Percentiles rank a stretch among this genome's conserved stretches.
Conservation (phyloP, 2,797 vertebrate genomes). For the Otolemur crassicaudatus region DNA sequence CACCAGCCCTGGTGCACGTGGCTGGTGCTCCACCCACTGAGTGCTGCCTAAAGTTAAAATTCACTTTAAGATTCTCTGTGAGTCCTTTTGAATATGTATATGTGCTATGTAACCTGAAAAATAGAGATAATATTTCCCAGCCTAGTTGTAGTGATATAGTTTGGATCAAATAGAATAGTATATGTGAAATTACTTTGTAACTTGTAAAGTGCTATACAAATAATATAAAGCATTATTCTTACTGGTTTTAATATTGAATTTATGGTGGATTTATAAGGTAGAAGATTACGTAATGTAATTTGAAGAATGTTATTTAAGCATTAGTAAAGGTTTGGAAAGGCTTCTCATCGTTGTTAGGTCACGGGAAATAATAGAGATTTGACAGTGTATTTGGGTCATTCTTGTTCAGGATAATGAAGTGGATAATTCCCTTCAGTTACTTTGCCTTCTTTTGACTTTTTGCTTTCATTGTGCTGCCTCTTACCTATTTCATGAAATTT, state of each 20-base stretch:
- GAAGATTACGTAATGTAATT: not conserved
- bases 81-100: not conserved
- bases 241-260: conserved; percentile 45
- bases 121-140: not conserved
- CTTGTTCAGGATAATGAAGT: conserved; percentile 64
- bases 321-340: conserved; percentile 45
- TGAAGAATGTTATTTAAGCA: conserved; percentile 48
- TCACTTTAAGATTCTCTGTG: not conserved
- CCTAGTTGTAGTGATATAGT: not conserved
- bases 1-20: no score
- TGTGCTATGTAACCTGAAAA: not conserved
- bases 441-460: conserved; percentile 36
- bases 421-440: conserved; percentile 55
- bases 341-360: conserved; percentile 21
- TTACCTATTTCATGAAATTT: conserved; percentile 9
- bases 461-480: conserved; percentile 37
- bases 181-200: conserved; percentile 32
- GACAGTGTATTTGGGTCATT: conserved; percentile 69
- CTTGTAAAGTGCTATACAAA: not conserved
- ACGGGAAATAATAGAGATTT: conserved; percentile 50
- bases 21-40: no score
- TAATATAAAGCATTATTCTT: not conserved
- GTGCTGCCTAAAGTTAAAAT: not conserved
- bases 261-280: conserved; percentile 31
- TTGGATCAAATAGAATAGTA: not conserved